Percentiles rank a stretch among this genome's conserved stretches.
Evolutionary conservation across 2,888 invertebrate genomes (phyloP).

Genomic region (Villa cingulata): DNA sequence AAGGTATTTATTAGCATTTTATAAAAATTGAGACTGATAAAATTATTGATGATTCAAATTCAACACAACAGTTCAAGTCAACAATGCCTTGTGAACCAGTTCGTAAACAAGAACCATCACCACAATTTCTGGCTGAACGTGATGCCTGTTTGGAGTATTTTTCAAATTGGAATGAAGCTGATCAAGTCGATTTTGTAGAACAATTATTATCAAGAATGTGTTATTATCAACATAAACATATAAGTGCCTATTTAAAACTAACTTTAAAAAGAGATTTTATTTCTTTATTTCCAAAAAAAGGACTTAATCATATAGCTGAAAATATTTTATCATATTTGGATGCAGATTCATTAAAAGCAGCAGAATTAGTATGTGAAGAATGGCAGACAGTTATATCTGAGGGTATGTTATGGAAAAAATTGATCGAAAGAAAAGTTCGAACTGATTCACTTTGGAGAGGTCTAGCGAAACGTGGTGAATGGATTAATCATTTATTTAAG

Average conservation of each 20-base stretch:
- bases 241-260: conserved; percentile 92
- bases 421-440: conserved; percentile 93
- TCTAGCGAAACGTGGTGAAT: conserved; percentile 86
- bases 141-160: conserved; percentile 76
- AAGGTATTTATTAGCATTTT: too few species aligned
- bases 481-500: conserved; percentile 94
- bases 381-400: too few species aligned
- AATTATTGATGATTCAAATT: conserved; percentile 68
- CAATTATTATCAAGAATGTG: conserved; percentile 91
- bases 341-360: too few species aligned
- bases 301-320: conserved; percentile 94
- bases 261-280: conserved; percentile 99
- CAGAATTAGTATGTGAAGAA: too few species aligned
- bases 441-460: conserved; percentile 96
- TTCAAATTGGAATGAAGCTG: conserved; percentile 82
- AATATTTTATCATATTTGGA: conserved; percentile 93
- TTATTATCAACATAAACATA: conserved; percentile 97
- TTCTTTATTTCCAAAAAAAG: conserved; percentile 92
- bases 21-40: conserved; percentile 88
- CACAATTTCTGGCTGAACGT: conserved; percentile 62
- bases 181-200: conserved; percentile 94
- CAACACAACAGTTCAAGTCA: conserved; percentile 57
- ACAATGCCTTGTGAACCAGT: conserved; percentile 58
- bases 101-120: too few species aligned
- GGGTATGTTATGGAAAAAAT: too few species aligned